phyloP scores from a whole-genome alignment of 2,888 invertebrate genomes.

The Ormyrus pomaceus region DNA sequence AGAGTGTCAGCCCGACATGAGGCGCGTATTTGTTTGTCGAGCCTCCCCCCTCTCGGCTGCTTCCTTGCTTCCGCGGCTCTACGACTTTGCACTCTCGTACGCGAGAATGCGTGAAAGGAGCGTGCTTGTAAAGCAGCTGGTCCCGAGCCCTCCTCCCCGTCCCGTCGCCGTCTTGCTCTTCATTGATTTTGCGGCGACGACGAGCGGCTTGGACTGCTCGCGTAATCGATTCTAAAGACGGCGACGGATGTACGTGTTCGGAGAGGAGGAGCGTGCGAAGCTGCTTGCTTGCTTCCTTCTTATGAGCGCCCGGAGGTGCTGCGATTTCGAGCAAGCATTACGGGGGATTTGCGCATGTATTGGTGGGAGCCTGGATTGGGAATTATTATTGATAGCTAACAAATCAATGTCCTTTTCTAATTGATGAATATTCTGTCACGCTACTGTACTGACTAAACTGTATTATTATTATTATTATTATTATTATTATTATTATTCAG shows the following conservation, averaged over 20 bases:
- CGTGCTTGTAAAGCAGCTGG: too few species aligned
- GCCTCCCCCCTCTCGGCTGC: constrained; percentile 50
- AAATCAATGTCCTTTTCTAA: too few species aligned
- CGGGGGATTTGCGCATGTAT: neutral
- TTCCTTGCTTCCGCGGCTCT: constrained; percentile 53
- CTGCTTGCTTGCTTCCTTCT: neutral
- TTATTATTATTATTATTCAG: too few species aligned
- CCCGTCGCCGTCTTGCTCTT: neutral
- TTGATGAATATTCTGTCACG: too few species aligned
- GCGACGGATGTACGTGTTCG: neutral
- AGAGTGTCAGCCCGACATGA: constrained; percentile 69
- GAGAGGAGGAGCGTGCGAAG: neutral
- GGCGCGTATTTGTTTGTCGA: constrained; percentile 72
- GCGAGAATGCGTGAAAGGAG: neutral
- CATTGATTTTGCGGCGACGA: neutral
- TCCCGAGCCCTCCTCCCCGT: too few species aligned
- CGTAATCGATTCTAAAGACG: constrained; percentile 33
- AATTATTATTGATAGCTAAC: too few species aligned
- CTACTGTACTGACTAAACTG: too few species aligned
- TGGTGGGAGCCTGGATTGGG: too few species aligned
- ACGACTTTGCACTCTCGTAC: constrained; percentile 9
- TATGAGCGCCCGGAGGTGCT: neutral
- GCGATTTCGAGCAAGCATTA: neutral
- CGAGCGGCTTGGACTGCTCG: neutral
- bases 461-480: too few species aligned